A percentile compares a stretch with the other conserved stretches of the same genome.
These are phyloP conservation scores for Notolabrus celidotus DNA, from an alignment of 2,797 vertebrate species.

Conservation along the genomic window DNA sequence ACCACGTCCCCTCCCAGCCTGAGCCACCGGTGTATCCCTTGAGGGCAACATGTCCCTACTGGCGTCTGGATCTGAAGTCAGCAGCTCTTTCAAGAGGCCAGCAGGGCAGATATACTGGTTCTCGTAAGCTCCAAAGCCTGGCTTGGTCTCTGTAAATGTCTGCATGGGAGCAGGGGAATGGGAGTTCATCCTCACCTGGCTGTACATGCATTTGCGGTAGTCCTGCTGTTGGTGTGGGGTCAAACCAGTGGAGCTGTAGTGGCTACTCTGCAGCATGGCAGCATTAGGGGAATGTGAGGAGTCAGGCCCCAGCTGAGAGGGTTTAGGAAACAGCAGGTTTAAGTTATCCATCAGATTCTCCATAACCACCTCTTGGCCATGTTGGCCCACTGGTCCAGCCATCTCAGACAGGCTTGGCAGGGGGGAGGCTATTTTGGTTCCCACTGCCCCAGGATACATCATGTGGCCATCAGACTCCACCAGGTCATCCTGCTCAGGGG, in stretches of 20 bases:
- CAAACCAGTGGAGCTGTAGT: conserved; percentile 87
- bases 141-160: conserved; percentile 88
- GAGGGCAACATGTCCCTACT: conserved; percentile 87
- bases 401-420: conserved; percentile 95
- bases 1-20: conserved; percentile 78
- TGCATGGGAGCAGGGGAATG: conserved; percentile 90
- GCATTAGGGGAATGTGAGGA: conserved; percentile 88
- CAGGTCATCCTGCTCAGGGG: conserved; percentile 94
- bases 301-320: conserved; percentile 77
- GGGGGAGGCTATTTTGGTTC: conserved; percentile 90
- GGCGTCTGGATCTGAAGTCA: conserved; percentile 90
- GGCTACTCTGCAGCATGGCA: conserved; percentile 89
- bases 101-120: conserved; percentile 89
- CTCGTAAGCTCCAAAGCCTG: conserved; percentile 86
- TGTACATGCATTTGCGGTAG: conserved; percentile 91
- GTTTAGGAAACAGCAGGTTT: conserved; percentile 93
- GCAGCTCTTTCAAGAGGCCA: conserved; percentile 94
- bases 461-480: conserved; percentile 91
- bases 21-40: conserved; percentile 85
- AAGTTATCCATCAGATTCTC: conserved; percentile 96
- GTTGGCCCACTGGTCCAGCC: conserved; percentile 83
- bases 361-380: conserved; percentile 89
- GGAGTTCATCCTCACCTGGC: conserved; percentile 88
- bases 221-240: conserved; percentile 86
- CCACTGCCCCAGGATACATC: conserved; percentile 87